Evolutionary conservation across 30 jellyfish, hydroid and myxozoan genomes (phyloP), one percentile per base, ranked within the genome.

Genomic region (Turritopsis dohrnii): DNA sequence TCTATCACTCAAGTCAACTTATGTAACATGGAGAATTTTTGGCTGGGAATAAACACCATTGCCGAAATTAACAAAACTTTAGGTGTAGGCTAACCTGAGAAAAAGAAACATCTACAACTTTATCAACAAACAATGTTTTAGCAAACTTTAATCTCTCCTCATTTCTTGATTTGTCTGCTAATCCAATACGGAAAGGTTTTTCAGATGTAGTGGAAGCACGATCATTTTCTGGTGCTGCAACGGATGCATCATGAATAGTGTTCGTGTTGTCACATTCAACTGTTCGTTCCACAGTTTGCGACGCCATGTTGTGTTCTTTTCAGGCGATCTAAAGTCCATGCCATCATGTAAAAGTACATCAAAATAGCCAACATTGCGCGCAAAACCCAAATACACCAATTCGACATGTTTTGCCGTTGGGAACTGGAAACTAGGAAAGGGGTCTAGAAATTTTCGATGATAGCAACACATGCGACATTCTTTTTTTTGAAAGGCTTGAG

Each of bases 41-140:
- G n/a, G n/a, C n/a, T n/a, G n/a, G n/a, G n/a, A n/a, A n/a, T n/a
- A n/a, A n/a, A n/a, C n/a, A n/a, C n/a, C n/a, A n/a, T n/a, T n/a
- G n/a, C n/a, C n/a, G n/a, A n/a, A n/a, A n/a, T n/a, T n/a, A n/a
- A n/a, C n/a, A n/a, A n/a, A n/a, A n/a, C n/a, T n/a, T n/a, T n/a
- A n/a, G n/a, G n/a, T n/a, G n/a, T n/a, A n/a, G n/a, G n/a, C n/a
- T 41, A 3, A 69, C 77, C 77, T 69, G 28, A n/a, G 77, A 69
- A 1, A 69, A 69, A 69, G 77, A 69, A 69, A 69, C 77, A 27
- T 69, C 77, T 27, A 69, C 77, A 69, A 69, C 30, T 27, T 69
- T 69, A 23, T 69, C 77, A 69, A 69, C 77, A 27, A 69, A 23
- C 28, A 69, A 21, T n/a, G 31, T 69, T 27, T 69, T 69, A 27